phyloP scores from a whole-genome alignment of 2,113 vertebrate species.

The Neotragus pygmaeus region DNA sequence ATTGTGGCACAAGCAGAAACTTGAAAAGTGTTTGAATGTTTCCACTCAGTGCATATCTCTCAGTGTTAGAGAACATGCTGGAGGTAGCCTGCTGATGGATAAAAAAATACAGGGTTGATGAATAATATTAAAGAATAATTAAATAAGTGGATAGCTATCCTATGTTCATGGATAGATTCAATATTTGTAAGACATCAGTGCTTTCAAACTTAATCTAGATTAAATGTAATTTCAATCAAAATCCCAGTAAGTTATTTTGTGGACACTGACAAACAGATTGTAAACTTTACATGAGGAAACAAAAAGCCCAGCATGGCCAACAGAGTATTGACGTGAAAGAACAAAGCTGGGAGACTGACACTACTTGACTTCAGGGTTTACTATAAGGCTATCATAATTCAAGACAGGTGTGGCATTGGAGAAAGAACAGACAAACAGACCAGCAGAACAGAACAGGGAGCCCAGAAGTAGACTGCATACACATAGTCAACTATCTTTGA shows the following conservation, averaged over 20 bases:
- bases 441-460: neutral
- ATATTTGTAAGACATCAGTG: neutral
- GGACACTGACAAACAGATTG: neutral
- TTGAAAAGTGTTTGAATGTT: neutral
- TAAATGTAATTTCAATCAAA: neutral
- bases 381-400: neutral
- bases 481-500: neutral
- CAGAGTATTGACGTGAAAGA: neutral
- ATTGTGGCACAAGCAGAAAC: neutral
- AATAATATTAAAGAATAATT: neutral
- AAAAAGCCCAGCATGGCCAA: neutral
- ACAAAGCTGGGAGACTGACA: neutral
- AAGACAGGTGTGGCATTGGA: neutral
- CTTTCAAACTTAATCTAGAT: neutral
- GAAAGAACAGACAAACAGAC: neutral
- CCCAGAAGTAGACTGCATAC: neutral
- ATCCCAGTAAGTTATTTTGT: neutral
- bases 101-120: neutral
- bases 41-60: neutral
- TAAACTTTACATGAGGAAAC: neutral
- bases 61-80: neutral
- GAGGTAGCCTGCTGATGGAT: neutral
- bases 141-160: neutral
- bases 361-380: neutral
- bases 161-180: neutral